Base-by-base conservation (phyloP, 2,888 invertebrate genomes). In the Zygaena filipendulae region DNA sequence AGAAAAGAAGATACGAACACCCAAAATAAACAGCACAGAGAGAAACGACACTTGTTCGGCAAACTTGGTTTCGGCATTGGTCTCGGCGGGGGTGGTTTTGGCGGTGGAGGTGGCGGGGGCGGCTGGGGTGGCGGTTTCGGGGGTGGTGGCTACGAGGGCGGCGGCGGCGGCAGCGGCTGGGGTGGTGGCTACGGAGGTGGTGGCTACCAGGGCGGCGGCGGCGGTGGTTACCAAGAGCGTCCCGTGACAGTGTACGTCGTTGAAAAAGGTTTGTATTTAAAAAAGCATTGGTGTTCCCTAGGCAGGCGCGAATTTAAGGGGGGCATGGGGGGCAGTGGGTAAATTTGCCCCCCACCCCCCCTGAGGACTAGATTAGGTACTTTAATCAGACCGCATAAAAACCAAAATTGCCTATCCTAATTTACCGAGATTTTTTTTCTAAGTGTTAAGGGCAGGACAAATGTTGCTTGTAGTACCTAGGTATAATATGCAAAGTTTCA, bases 11-110 rank as follows among this genome's bases (percentile, higher is more conserved):
- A n/a, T n/a, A n/a, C n/a, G n/a, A n/a, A n/a, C n/a, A n/a, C n/a
- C n/a, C n/a, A n/a, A n/a, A n/a, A n/a, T n/a, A n/a, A n/a, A n/a
- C n/a, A n/a, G n/a, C n/a, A n/a, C n/a, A n/a, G 74, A 27, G 61
- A 71, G 36, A 72, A 67, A 37, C 58, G 75, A 3, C 57, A 57
- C n/a, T n/a, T n/a, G n/a, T n/a, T n/a, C 16, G 16, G 16, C 4
- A 16, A 16, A 6, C 7, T 6, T 16, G 16, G 16, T 6, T 16
- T 16, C 7, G 16, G 16, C 5, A 7, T 4, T 16, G 21, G 25
- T n/a, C 4, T 3, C 3, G 23, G 7, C 27, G 30, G n/a, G n/a
- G 41, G 43, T 3, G 42, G 46, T 4, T 38, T 40, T 2, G 14
- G 36, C 11, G 41, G 42, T 2, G 38, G 42, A 3, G 39, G 41